Evolutionary conservation across 64 coral and sea anemone genomes (phyloP).

Genomic region (Hydrozoanthus tunicans): DNA sequence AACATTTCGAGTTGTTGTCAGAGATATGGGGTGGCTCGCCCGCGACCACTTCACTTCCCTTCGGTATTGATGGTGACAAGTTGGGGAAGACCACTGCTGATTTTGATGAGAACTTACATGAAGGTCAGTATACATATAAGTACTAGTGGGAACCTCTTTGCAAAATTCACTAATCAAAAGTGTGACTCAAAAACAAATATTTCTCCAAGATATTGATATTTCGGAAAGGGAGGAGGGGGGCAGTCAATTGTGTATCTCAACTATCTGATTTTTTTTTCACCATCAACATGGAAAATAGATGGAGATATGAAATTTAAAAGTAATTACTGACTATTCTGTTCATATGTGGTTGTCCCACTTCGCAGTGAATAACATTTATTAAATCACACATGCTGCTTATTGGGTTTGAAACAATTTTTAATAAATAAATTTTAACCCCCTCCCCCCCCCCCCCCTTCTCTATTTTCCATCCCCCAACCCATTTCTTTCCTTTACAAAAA

Average conservation of each 20-base stretch:
- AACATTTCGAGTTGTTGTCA: slow-evolving; percentile 8
- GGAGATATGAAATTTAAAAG: slow-evolving; percentile 15
- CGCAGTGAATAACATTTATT: slow-evolving; percentile 13
- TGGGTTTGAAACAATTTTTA: slow-evolving; percentile 24
- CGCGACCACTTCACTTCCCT: slow-evolving; percentile 1
- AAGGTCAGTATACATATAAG: slow-evolving; percentile 14
- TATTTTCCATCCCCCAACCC: neutral
- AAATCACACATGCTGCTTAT: neutral
- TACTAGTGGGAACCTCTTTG: slow-evolving; percentile 27
- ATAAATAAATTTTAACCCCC: slow-evolving; percentile 17
- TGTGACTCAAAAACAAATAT: slow-evolving; percentile 31
- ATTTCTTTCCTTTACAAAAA: neutral
- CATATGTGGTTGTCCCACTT: slow-evolving; percentile 25
- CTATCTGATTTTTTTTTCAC: neutral
- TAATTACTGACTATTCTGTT: slow-evolving; percentile 20
- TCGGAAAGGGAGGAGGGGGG: slow-evolving; percentile 12
- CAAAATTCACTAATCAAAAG: neutral
- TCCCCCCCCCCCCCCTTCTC: neutral
- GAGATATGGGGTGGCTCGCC: slow-evolving; percentile 29
- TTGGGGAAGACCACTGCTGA: slow-evolving; percentile 8
- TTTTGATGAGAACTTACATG: slow-evolving; percentile 20
- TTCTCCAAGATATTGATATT: slow-evolving; percentile 34
- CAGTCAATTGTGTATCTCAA: neutral
- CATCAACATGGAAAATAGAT: neutral
- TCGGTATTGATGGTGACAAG: slow-evolving; percentile 36